A percentile compares a stretch with the other conserved stretches of the same genome.
These are phyloP conservation scores for Coregonus suidteri DNA, from an alignment of 2,797 vertebrate genomes.

Conservation along the genomic window DNA sequence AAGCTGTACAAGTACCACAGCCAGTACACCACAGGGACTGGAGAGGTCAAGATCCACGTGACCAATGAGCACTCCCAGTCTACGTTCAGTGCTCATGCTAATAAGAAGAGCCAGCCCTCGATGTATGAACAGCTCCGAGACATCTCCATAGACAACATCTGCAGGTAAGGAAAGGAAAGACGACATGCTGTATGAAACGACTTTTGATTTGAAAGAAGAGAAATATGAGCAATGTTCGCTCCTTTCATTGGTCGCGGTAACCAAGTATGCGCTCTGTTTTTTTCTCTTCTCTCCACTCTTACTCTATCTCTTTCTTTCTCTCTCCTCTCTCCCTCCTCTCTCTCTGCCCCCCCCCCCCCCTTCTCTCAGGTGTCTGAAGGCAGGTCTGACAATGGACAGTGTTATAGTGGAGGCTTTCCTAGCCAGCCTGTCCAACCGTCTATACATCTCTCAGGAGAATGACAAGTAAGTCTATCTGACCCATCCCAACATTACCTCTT, in stretches of 20 bases:
- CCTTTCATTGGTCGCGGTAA: neutral
- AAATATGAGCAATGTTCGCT: neutral
- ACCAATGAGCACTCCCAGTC: slow-evolving; percentile 95
- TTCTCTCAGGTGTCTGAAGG: slow-evolving; percentile 88
- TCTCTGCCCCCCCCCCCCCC: neutral
- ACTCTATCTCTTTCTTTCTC: too few relatives aligned
- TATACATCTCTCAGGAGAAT: slow-evolving; percentile 97
- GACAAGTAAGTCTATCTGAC: slow-evolving; percentile 84
- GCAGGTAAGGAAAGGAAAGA: slow-evolving; percentile 79
- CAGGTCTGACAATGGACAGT: slow-evolving; percentile 89
- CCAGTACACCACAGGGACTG: slow-evolving; percentile 84
- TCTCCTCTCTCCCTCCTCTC: neutral
- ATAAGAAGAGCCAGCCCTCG: slow-evolving; percentile 88
- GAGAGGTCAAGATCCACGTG: slow-evolving; percentile 96
- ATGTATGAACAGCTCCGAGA: slow-evolving; percentile 98
- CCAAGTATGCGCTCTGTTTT: neutral
- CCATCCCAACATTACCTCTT: neutral
- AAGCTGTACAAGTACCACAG: slow-evolving; percentile 98
- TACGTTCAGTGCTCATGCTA: slow-evolving; percentile 82
- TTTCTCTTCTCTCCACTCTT: too few relatives aligned
- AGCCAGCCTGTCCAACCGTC: slow-evolving; percentile 94
- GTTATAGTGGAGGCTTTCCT: slow-evolving; percentile 97
- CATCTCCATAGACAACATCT: slow-evolving; percentile 97
- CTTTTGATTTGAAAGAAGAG: neutral
- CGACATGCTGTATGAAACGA: too few relatives aligned